Base-by-base conservation (phyloP, 2,797 vertebrate species). In the Danio albolineatus region DNA sequence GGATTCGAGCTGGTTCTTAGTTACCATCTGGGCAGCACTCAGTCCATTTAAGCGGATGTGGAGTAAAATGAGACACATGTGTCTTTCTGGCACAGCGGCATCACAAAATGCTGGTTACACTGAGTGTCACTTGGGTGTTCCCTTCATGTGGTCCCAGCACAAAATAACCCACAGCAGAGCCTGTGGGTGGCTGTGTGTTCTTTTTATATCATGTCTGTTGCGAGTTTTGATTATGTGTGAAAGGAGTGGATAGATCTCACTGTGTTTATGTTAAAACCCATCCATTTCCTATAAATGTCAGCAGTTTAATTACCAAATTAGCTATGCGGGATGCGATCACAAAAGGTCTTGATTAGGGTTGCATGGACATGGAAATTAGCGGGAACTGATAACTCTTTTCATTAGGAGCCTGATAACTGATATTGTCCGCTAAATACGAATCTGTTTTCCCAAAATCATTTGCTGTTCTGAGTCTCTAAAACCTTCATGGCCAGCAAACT, bases 111-210 rank as follows among this genome's bases (percentile, higher is more conserved):
- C 85, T 84, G 81, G 87, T 86, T 73, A 28, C 82, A 82, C 79
- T 46, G 82, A 85, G 81, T 84, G 89, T 89, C 87, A 86, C 88
- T 89, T 89, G 87, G 90, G 87, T 89, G 88, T 90, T 91, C 86
- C 65, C 81, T 91, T 91, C 76, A 93, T 91, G 91, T 90, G 89
- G 90, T 81, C 44, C 41, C 87, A 85, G 86, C 84, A 84, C 90
- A 90, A 90, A 89, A 90, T 88, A 90, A 83, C 84, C 36, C 85
- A 87, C 88, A 51, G 84, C 86, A 87, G 84, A 87, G 54, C 46
- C 21, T 53, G 79, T 61, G 61, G 53, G 79, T 82, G 79, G 83
- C 88, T 79, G 72, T 66, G 19, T 72, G 73, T 76, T 72, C 60
- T 85, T 87, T 85, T 91, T 88, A 90, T 88, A 76, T 82, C 83